Evolutionary conservation across 2,888 invertebrate species (phyloP).

Genomic region (Pimpla rufipes): DNA sequence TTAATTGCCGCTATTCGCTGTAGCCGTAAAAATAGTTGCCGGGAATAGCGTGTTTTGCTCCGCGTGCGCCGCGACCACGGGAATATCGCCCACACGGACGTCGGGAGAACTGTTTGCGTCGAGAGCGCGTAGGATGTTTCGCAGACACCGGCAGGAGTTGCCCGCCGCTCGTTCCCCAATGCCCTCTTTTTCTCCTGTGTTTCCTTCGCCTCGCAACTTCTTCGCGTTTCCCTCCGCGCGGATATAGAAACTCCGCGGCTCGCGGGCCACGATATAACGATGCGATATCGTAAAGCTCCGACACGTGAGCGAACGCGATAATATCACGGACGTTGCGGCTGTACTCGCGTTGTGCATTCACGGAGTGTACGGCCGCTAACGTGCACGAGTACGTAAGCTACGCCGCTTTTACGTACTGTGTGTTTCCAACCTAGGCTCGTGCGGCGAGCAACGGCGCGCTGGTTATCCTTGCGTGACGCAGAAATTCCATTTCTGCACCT

Average conservation of each 20-base stretch:
- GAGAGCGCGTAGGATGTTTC: not conserved
- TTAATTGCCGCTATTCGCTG: too few relatives aligned
- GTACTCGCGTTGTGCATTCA: conserved; percentile 13
- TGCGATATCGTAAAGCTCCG: conserved; percentile 50
- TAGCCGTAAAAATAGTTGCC: too few relatives aligned
- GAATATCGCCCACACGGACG: not conserved
- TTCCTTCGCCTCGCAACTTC: not conserved
- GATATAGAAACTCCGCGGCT: conserved; percentile 32
- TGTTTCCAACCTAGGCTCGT: not conserved
- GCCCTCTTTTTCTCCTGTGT: not conserved
- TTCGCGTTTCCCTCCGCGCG: conserved; percentile 4
- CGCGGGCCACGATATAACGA: conserved; percentile 19
- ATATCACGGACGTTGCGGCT: conserved; percentile 36
- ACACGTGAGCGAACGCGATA: conserved; percentile 49
- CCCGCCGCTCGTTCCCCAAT: not conserved
- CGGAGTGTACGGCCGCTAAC: conserved; percentile 2
- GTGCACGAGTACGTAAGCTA: conserved; percentile 6
- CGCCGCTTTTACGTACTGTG: not conserved
- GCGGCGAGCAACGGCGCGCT: not conserved
- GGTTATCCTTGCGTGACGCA: conserved; percentile 17
- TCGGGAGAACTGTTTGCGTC: not conserved
- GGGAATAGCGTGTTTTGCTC: not conserved
- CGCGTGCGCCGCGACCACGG: not conserved
- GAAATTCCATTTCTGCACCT: conserved; percentile 14
- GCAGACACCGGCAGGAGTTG: not conserved